These are phyloP conservation scores for Andrena dorsata DNA, from an alignment of 2,888 invertebrate genomes.

Conservation along the genomic window DNA sequence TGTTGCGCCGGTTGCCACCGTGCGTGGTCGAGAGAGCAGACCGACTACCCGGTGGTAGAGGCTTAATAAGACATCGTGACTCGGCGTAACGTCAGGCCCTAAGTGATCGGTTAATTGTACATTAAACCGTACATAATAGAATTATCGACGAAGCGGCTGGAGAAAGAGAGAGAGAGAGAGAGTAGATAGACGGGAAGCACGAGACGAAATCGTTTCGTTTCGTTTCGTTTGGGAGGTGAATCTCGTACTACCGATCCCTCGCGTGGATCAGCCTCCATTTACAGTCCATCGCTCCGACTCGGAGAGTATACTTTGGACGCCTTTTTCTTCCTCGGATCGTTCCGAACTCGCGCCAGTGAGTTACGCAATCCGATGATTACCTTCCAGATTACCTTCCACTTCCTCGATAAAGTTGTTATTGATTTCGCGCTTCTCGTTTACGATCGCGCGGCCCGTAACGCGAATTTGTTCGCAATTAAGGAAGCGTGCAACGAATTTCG, in stretches of 20 bases:
- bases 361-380: slow-evolving; percentile 28
- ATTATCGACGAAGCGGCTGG: slow-evolving; percentile 76
- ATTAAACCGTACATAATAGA: slow-evolving; percentile 85
- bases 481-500: slow-evolving; percentile 17
- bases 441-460: slow-evolving; percentile 14
- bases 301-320: slow-evolving; percentile 7
- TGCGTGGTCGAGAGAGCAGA: slow-evolving; percentile 59
- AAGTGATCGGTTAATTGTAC: slow-evolving; percentile 85
- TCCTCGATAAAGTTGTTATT: slow-evolving; percentile 30
- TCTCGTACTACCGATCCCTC: slow-evolving; percentile 7
- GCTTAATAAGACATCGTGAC: slow-evolving; percentile 85
- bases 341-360: not conserved
- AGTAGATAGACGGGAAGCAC: not conserved
- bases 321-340: not conserved
- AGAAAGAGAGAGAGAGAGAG: slow-evolving; percentile 9
- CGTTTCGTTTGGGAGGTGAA: slow-evolving; percentile 28
- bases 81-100: slow-evolving; percentile 83
- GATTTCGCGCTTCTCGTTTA: slow-evolving; percentile 28
- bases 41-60: slow-evolving; percentile 73
- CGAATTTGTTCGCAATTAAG: slow-evolving; percentile 17
- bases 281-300: slow-evolving; percentile 8
- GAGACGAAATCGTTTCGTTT: not conserved
- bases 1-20: slow-evolving; percentile 59
- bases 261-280: slow-evolving; percentile 19
- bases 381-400: slow-evolving; percentile 26